Evolutionary conservation across 2,888 invertebrate species (phyloP).

Genomic region (Tipula lateralis): DNA sequence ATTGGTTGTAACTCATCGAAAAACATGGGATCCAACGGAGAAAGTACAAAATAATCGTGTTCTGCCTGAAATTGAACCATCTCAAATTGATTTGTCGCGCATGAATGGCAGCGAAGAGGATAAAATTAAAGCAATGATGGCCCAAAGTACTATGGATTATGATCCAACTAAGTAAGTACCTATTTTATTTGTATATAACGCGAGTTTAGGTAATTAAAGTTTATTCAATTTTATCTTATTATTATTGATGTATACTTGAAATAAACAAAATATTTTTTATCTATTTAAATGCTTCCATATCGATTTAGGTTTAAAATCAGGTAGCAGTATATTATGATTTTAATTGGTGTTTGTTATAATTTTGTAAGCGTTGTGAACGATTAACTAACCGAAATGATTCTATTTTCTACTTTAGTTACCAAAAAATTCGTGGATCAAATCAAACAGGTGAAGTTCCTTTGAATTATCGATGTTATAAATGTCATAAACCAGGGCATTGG

Average conservation of each 20-base stretch:
- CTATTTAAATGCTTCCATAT: neutral
- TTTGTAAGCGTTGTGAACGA: neutral
- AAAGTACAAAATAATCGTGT: constrained; percentile 47
- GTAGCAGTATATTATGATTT: constrained; percentile 30
- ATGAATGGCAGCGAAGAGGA: constrained; percentile 95
- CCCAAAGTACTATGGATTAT: constrained; percentile 94
- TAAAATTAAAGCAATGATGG: constrained; percentile 96
- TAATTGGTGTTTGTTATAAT: neutral
- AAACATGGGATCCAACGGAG: constrained; percentile 62
- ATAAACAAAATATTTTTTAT: neutral
- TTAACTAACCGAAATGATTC: neutral
- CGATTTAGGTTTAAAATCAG: constrained; percentile 28
- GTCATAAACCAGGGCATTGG: constrained; percentile 94
- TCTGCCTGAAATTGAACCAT: constrained; percentile 48
- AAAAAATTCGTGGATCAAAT: constrained; percentile 80
- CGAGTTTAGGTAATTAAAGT: neutral
- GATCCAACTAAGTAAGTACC: constrained; percentile 90
- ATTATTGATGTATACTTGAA: neutral
- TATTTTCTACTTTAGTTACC: constrained; percentile 59
- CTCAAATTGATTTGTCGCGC: constrained; percentile 76
- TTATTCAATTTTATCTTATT: neutral
- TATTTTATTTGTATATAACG: neutral
- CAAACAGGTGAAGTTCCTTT: constrained; percentile 85
- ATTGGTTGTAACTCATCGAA: constrained; percentile 69
- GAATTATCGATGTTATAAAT: constrained; percentile 92